Percentiles rank a stretch among this genome's conserved stretches.
Conservation (phyloP, 2,797 vertebrate species). For the Sebastes melanostomus region DNA sequence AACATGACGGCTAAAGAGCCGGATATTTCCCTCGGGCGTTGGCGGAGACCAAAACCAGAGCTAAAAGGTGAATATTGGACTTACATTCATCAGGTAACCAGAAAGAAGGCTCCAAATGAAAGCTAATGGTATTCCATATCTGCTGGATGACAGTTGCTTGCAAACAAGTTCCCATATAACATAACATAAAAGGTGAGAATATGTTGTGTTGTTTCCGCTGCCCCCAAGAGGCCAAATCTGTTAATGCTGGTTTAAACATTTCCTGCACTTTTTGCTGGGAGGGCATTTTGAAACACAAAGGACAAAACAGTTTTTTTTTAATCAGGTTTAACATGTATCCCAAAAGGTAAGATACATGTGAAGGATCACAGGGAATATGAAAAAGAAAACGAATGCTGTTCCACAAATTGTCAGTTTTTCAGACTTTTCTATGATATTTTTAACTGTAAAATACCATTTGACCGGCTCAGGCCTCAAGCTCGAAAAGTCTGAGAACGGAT, state of each 20-base stretch:
- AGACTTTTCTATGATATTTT: no score
- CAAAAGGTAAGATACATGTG: no score
- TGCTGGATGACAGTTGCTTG: neutral
- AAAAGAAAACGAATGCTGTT: no score
- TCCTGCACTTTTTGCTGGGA: neutral
- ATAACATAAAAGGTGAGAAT: neutral
- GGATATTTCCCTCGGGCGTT: no score
- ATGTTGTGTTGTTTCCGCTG: neutral
- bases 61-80: neutral
- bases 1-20: no score
- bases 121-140: neutral
- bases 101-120: neutral
- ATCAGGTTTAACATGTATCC: no score
- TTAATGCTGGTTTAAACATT: neutral
- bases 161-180: neutral
- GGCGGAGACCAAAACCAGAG: no score
- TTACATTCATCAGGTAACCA: neutral
- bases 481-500: neutral
- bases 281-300: neutral
- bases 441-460: no score
- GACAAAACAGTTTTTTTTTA: neutral
- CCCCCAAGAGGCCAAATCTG: neutral
- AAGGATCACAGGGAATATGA: no score
- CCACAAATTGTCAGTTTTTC: no score
- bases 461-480: neutral